phyloP scores from a whole-genome alignment of 2,797 vertebrate species.

The Syngnathus acus region DNA sequence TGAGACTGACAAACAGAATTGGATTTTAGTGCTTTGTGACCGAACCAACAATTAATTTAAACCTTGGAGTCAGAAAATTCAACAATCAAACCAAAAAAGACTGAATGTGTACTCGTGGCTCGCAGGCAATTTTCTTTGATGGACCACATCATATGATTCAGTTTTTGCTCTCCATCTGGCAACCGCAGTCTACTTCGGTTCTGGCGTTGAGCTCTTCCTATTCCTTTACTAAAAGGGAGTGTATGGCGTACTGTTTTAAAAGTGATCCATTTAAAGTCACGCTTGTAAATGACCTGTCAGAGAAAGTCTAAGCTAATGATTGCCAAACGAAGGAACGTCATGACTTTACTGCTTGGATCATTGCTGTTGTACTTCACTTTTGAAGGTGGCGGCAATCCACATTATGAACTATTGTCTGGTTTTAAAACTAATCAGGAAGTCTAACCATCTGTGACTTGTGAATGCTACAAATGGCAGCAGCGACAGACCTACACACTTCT shows the following conservation, averaged over 20 bases:
- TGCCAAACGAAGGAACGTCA: neutral
- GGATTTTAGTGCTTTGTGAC: neutral
- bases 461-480: neutral
- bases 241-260: neutral
- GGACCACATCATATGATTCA: neutral
- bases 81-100: neutral
- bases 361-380: neutral
- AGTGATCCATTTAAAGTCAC: neutral
- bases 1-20: neutral
- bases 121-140: neutral
- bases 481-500: no score
- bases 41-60: neutral
- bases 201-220: neutral
- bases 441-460: neutral
- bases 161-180: neutral
- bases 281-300: neutral
- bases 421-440: neutral
- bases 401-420: neutral
- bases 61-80: neutral
- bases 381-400: neutral
- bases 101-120: neutral
- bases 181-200: neutral
- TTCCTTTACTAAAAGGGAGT: neutral
- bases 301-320: neutral
- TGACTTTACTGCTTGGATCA: neutral